Evolutionary conservation across 1,140 invertebrate genomes (phyloP).

Genomic region (Holcopasites calliopsidis): DNA sequence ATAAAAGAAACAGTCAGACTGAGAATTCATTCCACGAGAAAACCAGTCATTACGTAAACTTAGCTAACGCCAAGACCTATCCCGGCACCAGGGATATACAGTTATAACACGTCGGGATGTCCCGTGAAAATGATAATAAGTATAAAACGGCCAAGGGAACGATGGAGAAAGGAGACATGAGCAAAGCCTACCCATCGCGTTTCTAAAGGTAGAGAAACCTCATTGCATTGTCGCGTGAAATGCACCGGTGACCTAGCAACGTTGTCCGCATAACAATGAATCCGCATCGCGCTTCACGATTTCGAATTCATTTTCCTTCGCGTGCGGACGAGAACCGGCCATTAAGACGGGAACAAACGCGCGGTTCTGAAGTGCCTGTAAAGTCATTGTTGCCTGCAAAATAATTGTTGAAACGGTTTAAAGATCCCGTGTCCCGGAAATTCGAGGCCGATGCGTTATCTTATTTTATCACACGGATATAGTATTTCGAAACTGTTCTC

Average conservation of each 20-base stretch:
- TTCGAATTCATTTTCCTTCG: background rate
- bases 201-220: background rate
- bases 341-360: background rate
- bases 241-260: slow-evolving; percentile 36
- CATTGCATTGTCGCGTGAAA: background rate
- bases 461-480: slow-evolving; percentile 31
- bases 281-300: background rate
- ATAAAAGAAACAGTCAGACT: slow-evolving; percentile 27
- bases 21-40: slow-evolving; percentile 51
- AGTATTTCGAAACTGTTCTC: slow-evolving; percentile 28
- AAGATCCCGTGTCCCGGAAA: background rate
- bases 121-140: slow-evolving; percentile 2
- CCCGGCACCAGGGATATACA: slow-evolving; percentile 41
- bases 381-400: no score
- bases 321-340: background rate
- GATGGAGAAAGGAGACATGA: background rate
- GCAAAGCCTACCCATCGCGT: background rate
- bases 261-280: slow-evolving; percentile 21
- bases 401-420: no score
- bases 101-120: slow-evolving; percentile 42
- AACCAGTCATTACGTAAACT: slow-evolving; percentile 64
- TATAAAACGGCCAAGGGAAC: background rate
- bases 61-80: slow-evolving; percentile 51
- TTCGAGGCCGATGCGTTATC: background rate
- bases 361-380: background rate